Percentiles rank a stretch among this genome's conserved stretches.
phyloP scores from a whole-genome alignment of 2,113 vertebrate species.

The Ceuthmochares aereus region DNA sequence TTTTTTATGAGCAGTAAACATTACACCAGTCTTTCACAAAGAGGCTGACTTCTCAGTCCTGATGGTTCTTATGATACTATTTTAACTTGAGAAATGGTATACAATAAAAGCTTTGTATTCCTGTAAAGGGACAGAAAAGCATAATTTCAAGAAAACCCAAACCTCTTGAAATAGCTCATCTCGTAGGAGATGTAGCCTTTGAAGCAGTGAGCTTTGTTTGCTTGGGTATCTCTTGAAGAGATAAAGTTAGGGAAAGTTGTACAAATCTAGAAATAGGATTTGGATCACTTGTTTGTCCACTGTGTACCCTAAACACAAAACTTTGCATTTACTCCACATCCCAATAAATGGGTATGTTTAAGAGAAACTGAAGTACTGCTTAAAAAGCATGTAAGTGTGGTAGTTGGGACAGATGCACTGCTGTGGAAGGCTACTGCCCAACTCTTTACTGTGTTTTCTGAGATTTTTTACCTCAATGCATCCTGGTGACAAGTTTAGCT shows the following conservation, averaged over 20 bases:
- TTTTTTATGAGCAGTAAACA: conserved; percentile 47
- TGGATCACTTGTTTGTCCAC: not conserved
- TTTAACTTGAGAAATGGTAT: conserved; percentile 3
- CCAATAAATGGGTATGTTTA: not conserved
- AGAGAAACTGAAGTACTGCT: not conserved
- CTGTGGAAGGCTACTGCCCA: not conserved
- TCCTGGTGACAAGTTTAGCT: not conserved
- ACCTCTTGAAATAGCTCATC: not conserved
- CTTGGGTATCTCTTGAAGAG: not conserved
- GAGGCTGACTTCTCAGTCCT: not conserved
- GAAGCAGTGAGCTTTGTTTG: not conserved
- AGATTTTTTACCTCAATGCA: not conserved
- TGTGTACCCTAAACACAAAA: not conserved
- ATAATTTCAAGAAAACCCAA: not conserved
- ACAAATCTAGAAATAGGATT: not conserved
- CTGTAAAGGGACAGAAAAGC: not conserved
- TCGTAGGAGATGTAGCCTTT: not conserved
- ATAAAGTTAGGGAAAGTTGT: not conserved
- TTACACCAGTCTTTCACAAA: not conserved
- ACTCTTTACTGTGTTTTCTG: not conserved
- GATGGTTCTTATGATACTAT: not conserved
- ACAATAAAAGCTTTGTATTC: not conserved
- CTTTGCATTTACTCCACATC: not conserved
- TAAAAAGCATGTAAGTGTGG: not conserved
- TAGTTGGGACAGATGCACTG: not conserved